Conservation (phyloP, 2,888 invertebrate species). For the Eutolmus rufibarbis region DNA sequence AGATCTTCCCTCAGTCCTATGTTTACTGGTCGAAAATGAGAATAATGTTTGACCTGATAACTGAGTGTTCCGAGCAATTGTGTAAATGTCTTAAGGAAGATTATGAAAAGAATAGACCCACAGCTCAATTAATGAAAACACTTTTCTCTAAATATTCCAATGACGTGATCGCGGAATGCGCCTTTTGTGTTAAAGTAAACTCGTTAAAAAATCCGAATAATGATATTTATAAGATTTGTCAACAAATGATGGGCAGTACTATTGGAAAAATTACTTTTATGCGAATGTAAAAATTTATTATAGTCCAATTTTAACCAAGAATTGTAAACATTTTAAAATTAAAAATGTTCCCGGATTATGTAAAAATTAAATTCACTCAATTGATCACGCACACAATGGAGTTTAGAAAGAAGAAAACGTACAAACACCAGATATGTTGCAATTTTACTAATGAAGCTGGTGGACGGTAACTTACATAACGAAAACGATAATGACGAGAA, state of each 20-base stretch:
- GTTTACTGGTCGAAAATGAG: slow-evolving; percentile 57
- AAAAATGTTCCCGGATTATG: slow-evolving; percentile 57
- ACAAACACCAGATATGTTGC: slow-evolving; percentile 66
- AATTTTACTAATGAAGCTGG: slow-evolving; percentile 63
- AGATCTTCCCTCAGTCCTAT: slow-evolving; percentile 63
- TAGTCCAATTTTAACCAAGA: neutral
- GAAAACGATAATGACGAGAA: slow-evolving; percentile 55
- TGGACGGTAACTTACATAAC: slow-evolving; percentile 43
- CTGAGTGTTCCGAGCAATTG: slow-evolving; percentile 55
- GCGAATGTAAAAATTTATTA: neutral
- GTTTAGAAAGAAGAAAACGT: slow-evolving; percentile 63
- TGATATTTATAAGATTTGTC: slow-evolving; percentile 66
- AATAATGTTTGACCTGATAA: slow-evolving; percentile 51
- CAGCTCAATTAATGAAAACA: slow-evolving; percentile 55
- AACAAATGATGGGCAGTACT: slow-evolving; percentile 53
- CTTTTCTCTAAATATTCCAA: slow-evolving; percentile 57
- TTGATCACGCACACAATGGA: slow-evolving; percentile 63
- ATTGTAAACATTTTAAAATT: slow-evolving; percentile 51
- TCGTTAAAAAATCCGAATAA: slow-evolving; percentile 66
- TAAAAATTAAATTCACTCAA: slow-evolving; percentile 59
- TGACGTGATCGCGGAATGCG: slow-evolving; percentile 63
- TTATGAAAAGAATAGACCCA: neutral
- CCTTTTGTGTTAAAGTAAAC: slow-evolving; percentile 64
- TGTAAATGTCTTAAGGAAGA: slow-evolving; percentile 50
- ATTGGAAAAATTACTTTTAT: neutral